phyloP scores from a whole-genome alignment of 2,113 vertebrate species.

The Lepisosteus osseus region DNA sequence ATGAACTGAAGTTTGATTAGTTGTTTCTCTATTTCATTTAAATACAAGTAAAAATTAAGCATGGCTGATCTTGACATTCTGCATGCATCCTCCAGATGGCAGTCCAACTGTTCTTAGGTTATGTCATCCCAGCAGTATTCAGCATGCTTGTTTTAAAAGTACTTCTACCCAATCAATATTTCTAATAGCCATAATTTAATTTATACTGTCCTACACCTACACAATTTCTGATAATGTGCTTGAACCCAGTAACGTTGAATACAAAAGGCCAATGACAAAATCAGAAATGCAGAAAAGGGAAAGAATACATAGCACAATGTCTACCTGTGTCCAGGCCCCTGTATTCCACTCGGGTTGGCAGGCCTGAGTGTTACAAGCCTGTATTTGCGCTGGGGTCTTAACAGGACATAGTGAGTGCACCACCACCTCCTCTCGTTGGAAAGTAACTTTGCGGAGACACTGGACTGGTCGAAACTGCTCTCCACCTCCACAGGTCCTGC shows the following conservation, averaged over 20 bases:
- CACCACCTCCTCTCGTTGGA: conserved; percentile 76
- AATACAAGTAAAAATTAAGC: neutral
- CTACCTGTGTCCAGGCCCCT: conserved; percentile 88
- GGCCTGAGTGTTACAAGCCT: conserved; percentile 76
- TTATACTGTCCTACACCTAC: no score
- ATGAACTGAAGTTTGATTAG: neutral
- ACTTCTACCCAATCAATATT: no score
- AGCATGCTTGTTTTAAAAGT: neutral
- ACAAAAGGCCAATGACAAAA: neutral
- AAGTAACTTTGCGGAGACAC: conserved; percentile 82
- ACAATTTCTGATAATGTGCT: no score
- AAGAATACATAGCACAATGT: conserved; percentile 3
- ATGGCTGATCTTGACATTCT: neutral
- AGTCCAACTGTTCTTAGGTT: conserved; percentile 34
- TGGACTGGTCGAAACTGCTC: conserved; percentile 78
- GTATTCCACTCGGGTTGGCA: conserved; percentile 86
- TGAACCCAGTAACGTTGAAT: neutral
- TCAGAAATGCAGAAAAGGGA: neutral
- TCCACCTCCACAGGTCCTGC: conserved; percentile 80
- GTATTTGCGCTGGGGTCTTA: conserved; percentile 75
- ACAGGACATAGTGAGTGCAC: conserved; percentile 81
- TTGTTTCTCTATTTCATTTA: neutral
- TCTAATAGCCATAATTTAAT: neutral
- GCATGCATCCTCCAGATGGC: conserved; percentile 53
- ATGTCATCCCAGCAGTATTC: conserved; percentile 16